Base-by-base conservation (phyloP, 2,797 vertebrate species). In the Premnoplex brunnescens region DNA sequence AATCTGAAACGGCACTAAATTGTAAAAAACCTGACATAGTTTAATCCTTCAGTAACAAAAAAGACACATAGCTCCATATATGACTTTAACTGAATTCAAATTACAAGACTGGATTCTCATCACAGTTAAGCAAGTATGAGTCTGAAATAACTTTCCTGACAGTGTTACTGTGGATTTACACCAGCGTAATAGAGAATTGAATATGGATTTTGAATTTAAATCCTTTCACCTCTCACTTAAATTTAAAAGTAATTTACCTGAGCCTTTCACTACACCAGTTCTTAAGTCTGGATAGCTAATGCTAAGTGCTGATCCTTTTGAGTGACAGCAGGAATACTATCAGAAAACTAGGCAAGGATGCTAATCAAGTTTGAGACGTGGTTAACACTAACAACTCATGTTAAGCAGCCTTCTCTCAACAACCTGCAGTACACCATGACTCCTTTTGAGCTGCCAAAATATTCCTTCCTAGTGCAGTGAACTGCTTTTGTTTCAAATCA, bases 121-220 rank as follows among this genome's bases (percentile, higher is more conserved):
- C 60, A 37, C 16, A 37, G 46, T 69, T 85, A 79, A 75, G 44
- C 14, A 69, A 78, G 59, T 84, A n/a, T 62, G 67, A 90, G 24
- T 76, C 59, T 93, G 74, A 95, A 95, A 66, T 87, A 82, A 79
- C 67, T 88, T 81, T 64, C 23, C 68, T 77, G 69, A 37, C 51
- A 52, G 59, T 34, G 39, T 54, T 86, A 37, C 44, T 82, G 64
- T 89, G 49, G 59, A 48, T 77, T 94, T 91, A 67, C 13, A 37
- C 28, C 26, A 46, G 15, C 0, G 0, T 48, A 78, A 80, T 26
- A 32, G 69, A 58, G 66, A 86, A 75, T 1, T 66, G 51, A 88
- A 58, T 88, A 82, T 59, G 46, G 54, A 72, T 88, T 93, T 94
- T 88, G 26, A 88, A 75, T 80, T 81, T 64, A 72, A 94, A 78